phyloP scores from a whole-genome alignment of 2,113 vertebrate species.

The Panthera tigris region DNA sequence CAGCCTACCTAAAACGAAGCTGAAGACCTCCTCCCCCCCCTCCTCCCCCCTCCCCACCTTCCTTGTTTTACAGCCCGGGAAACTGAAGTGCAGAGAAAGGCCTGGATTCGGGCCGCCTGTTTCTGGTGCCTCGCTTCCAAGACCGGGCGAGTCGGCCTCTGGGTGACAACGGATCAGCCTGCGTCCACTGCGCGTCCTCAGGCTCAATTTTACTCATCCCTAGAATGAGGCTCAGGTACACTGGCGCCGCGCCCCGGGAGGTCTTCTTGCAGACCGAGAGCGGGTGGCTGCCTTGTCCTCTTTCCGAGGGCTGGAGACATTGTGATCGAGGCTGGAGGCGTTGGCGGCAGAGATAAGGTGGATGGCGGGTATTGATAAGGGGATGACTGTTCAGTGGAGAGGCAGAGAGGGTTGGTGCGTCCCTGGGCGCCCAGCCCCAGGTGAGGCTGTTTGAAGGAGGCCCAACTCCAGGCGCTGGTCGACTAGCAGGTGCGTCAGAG shows the following conservation, averaged over 20 bases:
- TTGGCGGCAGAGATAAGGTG: background rate
- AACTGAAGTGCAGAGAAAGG: background rate
- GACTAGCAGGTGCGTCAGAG: background rate
- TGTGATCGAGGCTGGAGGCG: background rate
- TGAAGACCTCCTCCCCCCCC: background rate
- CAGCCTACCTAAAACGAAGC: background rate
- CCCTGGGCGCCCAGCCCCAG: fast-evolving
- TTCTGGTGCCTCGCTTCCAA: background rate
- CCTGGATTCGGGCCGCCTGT: background rate
- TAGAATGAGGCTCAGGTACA: background rate
- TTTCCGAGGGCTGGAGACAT: background rate
- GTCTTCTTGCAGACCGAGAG: background rate
- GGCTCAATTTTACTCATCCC: background rate
- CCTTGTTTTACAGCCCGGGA: background rate
- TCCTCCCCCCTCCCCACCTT: background rate
- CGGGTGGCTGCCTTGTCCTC: background rate
- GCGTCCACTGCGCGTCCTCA: background rate
- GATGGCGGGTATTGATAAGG: too few relatives aligned
- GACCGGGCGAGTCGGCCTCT: background rate
- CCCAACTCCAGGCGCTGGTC: background rate
- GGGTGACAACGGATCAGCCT: background rate
- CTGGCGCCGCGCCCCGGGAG: too few relatives aligned
- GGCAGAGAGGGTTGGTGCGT: background rate
- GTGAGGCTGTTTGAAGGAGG: background rate
- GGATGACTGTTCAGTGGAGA: background rate